phyloP scores from a whole-genome alignment of 2,797 vertebrate genomes.

The Sebastes elongatus region DNA sequence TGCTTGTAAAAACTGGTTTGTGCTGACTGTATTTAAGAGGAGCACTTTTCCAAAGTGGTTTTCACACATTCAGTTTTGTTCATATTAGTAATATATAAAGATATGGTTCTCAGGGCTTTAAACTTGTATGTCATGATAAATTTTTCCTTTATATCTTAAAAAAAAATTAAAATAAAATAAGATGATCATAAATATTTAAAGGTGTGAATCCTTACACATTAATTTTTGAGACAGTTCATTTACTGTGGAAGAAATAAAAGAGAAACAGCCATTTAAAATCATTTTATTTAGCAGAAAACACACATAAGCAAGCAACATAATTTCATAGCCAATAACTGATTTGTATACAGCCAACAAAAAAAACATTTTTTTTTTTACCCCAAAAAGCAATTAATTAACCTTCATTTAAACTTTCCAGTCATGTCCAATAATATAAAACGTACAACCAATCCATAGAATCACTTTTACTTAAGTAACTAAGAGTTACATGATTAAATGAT shows the following conservation, averaged over 20 bases:
- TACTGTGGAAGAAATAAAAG: neutral
- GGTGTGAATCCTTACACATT: neutral
- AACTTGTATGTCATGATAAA: slow-evolving; percentile 87
- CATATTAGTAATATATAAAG: slow-evolving; percentile 84
- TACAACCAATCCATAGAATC: neutral
- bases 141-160: slow-evolving; percentile 76
- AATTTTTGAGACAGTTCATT: neutral
- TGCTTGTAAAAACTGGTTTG: slow-evolving; percentile 83
- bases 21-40: slow-evolving; percentile 86
- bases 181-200: neutral
- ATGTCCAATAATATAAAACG: neutral
- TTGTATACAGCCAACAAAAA: neutral
- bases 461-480: neutral
- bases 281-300: neutral
- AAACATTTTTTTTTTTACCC: accelerated
- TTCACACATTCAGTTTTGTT: slow-evolving; percentile 85
- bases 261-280: neutral
- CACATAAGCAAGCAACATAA: neutral
- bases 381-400: neutral
- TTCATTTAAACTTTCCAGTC: neutral
- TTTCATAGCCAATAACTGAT: neutral
- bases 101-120: slow-evolving; percentile 88
- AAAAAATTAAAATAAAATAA: neutral
- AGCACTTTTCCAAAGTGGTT: slow-evolving; percentile 86
- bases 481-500: neutral